A percentile compares a stretch with the other conserved stretches of the same genome.
phyloP scores from a whole-genome alignment of 1,140 invertebrate species.

The Sitodiplosis mosellana region DNA sequence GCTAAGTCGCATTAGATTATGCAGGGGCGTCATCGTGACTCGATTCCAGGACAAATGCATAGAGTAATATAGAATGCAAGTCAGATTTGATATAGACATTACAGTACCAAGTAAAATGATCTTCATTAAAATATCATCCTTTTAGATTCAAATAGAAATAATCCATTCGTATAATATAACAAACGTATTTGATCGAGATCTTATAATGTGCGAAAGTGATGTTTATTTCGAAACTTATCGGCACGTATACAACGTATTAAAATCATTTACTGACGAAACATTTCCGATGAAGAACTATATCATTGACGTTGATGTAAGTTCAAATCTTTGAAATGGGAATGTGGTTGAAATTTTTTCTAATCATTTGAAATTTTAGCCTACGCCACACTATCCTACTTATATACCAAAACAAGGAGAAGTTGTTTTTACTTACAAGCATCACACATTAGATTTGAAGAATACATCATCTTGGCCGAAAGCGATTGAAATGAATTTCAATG shows the following conservation, averaged over 20 bases:
- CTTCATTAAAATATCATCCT: too few species aligned
- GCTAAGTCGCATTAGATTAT: too few species aligned
- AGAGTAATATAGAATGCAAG: too few species aligned
- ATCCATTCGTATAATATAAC: slow-evolving; percentile 19
- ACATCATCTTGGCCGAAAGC: slow-evolving; percentile 22
- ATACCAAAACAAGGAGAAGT: background rate
- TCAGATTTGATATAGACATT: too few species aligned
- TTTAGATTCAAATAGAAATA: slow-evolving; percentile 30
- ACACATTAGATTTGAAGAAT: background rate
- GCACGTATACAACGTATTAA: slow-evolving; percentile 38
- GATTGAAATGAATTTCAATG: slow-evolving; percentile 29
- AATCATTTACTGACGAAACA: slow-evolving; percentile 28
- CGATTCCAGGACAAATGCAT: too few species aligned
- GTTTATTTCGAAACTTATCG: slow-evolving; percentile 51
- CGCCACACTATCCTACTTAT: background rate
- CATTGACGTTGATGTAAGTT: slow-evolving; percentile 29
- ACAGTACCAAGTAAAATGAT: too few species aligned
- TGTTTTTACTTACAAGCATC: background rate
- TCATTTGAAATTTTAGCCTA: background rate
- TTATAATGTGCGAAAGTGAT: slow-evolving; percentile 43
- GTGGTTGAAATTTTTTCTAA: background rate
- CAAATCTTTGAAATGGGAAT: background rate
- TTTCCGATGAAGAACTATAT: slow-evolving; percentile 47
- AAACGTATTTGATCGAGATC: slow-evolving; percentile 23
- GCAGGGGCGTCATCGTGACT: too few species aligned